phyloP scores from a whole-genome alignment of 2,888 invertebrate species.

The Coronaproctus castanopsis region DNA sequence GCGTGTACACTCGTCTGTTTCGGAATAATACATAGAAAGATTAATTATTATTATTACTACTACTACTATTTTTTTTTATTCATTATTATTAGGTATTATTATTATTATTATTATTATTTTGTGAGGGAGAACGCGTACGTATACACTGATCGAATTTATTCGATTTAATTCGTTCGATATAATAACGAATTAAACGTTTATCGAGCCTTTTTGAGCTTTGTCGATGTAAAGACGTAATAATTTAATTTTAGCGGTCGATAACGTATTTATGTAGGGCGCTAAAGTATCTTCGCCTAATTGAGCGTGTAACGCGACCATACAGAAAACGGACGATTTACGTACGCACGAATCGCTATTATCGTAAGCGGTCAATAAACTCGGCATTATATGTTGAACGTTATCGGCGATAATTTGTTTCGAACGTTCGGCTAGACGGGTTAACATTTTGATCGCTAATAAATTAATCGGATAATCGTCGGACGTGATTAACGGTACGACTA shows the following conservation, averaged over 20 bases:
- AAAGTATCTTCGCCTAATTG: constrained; percentile 70
- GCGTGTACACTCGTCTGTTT: no score
- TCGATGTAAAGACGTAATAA: constrained; percentile 59
- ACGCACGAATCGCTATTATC: constrained; percentile 82
- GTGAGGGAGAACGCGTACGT: no score
- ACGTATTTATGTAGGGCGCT: constrained; percentile 53
- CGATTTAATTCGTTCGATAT: no score
- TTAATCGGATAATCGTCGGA: constrained; percentile 73
- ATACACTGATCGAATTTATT: no score
- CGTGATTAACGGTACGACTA: constrained; percentile 60
- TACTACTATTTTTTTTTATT: no score
- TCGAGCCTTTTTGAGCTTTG: constrained; percentile 32
- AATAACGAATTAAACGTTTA: no score
- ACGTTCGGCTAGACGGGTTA: constrained; percentile 62
- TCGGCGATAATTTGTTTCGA: constrained; percentile 44
- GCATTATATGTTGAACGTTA: constrained; percentile 60
- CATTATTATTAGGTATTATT: no score
- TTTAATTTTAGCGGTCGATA: constrained; percentile 78
- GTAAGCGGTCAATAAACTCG: constrained; percentile 73
- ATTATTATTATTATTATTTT: no score
- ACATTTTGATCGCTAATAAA: constrained; percentile 79
- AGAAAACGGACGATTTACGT: constrained; percentile 89
- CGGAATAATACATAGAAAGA: no score
- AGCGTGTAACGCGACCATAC: constrained; percentile 84
- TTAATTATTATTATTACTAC: no score